Evolutionary conservation across 2,888 invertebrate species (phyloP), one percentile per base, ranked within the genome.

Genomic region (Eupithecia subfuscata): DNA sequence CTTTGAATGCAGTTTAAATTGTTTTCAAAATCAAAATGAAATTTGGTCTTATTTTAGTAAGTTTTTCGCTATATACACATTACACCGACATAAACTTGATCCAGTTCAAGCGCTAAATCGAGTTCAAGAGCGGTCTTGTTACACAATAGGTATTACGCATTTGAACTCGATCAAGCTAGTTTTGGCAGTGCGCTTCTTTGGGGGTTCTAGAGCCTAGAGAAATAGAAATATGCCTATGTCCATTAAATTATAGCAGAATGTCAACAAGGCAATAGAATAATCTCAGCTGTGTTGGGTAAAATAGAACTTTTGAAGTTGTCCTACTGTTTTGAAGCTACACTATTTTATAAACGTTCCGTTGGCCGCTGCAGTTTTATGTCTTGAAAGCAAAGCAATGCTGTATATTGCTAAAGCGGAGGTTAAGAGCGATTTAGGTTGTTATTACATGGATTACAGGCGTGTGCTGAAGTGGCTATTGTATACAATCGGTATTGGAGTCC

Each of bases 281-380:
- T 8, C 7, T n/a, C n/a, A 9, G n/a, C 9, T 9, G 52, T 52
- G n/a, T 52, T 9, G n/a, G 52, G 52, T n/a, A 52, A 11, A n/a
- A 52, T 12, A 22, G 12, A 12, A 56, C 22, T 9, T 34, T 34
- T 8, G 12, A 40, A 67, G 65, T 22, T 67, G 40, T n/a, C n/a
- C n/a, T 67, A 40, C 65, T 67, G 37, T 67, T 67, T 34, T 43
- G 68, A 7, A 37, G 22, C 40, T 43, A 45, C 22, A 68, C 40
- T 68, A 40, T 40, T 6, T 16, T 11, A 16, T 4, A n/a, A 37
- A 14, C 14, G n/a, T 68, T 43, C 68, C 25, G 68, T 73, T 40
- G 71, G 43, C 73, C 74, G 78, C 75, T 80, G 78, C 76, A 79
- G 70, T 81, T 81, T 81, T 79, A 81, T 78, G 74, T 73, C 65